A percentile compares a stretch with the other conserved stretches of the same genome.
Evolutionary conservation across 2,113 vertebrate genomes (phyloP).

Genomic region (Tringa solitaria): DNA sequence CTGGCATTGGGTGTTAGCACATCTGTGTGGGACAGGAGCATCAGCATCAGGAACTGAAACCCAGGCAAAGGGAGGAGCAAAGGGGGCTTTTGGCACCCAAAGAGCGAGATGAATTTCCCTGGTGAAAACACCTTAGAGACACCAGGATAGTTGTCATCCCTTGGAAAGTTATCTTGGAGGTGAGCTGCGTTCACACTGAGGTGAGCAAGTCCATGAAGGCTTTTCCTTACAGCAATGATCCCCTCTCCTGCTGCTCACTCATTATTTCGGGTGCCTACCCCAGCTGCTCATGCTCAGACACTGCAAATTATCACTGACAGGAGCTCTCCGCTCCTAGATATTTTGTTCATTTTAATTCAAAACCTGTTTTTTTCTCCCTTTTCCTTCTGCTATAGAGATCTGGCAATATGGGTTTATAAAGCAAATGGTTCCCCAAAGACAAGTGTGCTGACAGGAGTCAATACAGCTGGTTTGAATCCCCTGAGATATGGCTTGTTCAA

Average conservation of each 20-base stretch:
- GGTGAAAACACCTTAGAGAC: neutral
- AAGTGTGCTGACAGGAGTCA: neutral
- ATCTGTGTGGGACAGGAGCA: neutral
- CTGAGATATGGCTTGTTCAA: neutral
- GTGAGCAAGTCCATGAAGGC: neutral
- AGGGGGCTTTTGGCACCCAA: accelerated
- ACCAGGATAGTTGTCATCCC: neutral
- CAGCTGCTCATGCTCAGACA: neutral
- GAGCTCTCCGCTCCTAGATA: neutral
- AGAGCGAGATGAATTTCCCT: neutral
- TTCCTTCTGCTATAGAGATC: neutral
- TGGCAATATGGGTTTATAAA: neutral
- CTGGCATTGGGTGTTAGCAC: accelerated
- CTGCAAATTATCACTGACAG: neutral
- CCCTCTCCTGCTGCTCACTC: neutral
- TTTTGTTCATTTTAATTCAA: neutral
- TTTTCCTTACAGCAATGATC: neutral
- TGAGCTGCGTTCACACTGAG: neutral
- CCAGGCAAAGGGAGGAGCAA: neutral
- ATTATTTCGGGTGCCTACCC: neutral
- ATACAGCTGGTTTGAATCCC: neutral
- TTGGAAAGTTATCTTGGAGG: neutral
- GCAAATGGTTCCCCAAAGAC: neutral
- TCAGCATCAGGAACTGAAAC: neutral
- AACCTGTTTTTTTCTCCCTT: neutral